A percentile compares a stretch with the other conserved stretches of the same genome.
These are phyloP conservation scores for Meandrina meandrites DNA, from an alignment of 92 coral and sea anemone genomes.

Conservation along the genomic window DNA sequence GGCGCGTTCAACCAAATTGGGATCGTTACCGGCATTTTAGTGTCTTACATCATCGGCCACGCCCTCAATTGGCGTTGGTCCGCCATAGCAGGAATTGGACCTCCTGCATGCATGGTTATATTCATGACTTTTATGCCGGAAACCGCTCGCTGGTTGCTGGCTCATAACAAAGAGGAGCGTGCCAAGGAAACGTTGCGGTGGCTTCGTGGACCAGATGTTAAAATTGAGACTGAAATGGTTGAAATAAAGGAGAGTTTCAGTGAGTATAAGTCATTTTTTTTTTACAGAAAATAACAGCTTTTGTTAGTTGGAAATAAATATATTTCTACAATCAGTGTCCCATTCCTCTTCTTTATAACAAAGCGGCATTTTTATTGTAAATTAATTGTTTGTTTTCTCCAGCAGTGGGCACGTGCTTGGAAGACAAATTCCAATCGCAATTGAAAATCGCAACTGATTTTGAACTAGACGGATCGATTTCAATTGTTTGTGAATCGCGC, in stretches of 20 bases:
- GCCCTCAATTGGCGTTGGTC: slow-evolving; percentile 73
- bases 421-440: too few species aligned
- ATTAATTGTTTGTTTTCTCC: too few species aligned
- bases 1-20: slow-evolving; percentile 81
- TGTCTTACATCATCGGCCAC: slow-evolving; percentile 68
- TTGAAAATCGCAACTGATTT: too few species aligned
- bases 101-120: slow-evolving; percentile 63
- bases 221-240: slow-evolving; percentile 60
- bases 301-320: too few species aligned
- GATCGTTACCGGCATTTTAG: slow-evolving; percentile 66
- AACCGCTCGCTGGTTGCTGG: slow-evolving; percentile 84
- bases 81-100: slow-evolving; percentile 66
- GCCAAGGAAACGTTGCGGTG: slow-evolving; percentile 64
- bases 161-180: slow-evolving; percentile 59
- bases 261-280: slow-evolving; percentile 27
- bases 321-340: too few species aligned
- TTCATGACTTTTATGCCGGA: slow-evolving; percentile 82
- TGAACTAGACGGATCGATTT: too few species aligned
- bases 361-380: too few species aligned
- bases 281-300: background rate
- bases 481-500: too few species aligned
- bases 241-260: slow-evolving; percentile 71
- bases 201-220: slow-evolving; percentile 72
- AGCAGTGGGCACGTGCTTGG: too few species aligned
- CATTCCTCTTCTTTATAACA: too few species aligned